Conservation (phyloP, 2,113 vertebrate species). For the Pseudonaja textilis region DNA sequence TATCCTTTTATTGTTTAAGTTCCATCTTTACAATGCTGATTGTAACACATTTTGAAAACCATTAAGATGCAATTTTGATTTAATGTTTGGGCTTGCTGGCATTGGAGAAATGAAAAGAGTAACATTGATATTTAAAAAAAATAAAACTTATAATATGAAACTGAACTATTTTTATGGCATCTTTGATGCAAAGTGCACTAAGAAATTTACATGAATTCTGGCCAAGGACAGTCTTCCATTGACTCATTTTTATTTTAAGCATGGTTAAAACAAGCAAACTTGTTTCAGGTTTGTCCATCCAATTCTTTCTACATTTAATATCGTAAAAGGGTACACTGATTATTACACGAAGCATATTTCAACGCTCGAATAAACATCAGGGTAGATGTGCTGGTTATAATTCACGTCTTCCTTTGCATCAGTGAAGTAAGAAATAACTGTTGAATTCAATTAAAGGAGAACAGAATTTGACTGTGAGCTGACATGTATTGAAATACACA, state of each 20-base stretch:
- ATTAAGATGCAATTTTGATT: neutral
- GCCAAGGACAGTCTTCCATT: neutral
- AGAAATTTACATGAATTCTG: neutral
- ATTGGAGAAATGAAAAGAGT: neutral
- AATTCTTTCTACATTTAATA: neutral
- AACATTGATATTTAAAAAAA: neutral
- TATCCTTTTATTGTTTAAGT: neutral
- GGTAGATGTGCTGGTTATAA: neutral
- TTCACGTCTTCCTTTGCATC: constrained; percentile 3
- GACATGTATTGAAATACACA: neutral
- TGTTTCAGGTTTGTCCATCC: neutral
- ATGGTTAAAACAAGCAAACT: neutral
- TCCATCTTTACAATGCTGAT: neutral
- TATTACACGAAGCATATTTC: neutral
- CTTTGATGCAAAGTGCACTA: neutral
- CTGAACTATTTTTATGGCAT: neutral
- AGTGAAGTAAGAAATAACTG: constrained; percentile 20
- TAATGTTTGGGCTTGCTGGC: neutral
- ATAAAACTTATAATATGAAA: neutral
- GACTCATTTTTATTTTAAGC: neutral
- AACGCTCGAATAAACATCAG: neutral
- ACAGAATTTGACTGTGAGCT: neutral
- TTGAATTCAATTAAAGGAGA: neutral
- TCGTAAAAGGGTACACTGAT: neutral
- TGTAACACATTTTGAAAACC: neutral